These are phyloP conservation scores for Geophilus truncorum DNA, from an alignment of 2,888 invertebrate genomes.

Conservation along the genomic window DNA sequence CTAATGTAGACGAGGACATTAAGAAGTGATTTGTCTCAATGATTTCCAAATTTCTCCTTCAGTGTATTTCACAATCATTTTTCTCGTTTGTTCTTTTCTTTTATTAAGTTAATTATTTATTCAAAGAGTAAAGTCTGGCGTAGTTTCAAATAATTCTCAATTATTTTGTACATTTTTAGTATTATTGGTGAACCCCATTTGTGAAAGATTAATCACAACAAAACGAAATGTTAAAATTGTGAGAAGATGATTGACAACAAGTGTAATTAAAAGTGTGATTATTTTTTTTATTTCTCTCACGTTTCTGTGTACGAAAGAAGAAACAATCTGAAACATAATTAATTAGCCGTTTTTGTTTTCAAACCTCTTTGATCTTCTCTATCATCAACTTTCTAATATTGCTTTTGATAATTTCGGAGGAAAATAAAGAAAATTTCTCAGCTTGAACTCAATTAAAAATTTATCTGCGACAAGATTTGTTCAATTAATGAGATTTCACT, in stretches of 20 bases:
- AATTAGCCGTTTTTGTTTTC: not conserved
- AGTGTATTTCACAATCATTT: not conserved
- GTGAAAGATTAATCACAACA: no score
- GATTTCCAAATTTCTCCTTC: not conserved
- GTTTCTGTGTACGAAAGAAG: not conserved
- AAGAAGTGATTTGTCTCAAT: constrained; percentile 27
- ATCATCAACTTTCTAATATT: not conserved
- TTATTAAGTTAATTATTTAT: not conserved
- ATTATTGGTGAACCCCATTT: no score
- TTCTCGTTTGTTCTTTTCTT: not conserved
- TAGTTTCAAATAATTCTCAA: no score
- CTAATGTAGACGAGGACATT: constrained; percentile 25
- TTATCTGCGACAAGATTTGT: not conserved
- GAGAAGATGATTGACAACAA: not conserved
- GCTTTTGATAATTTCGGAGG: not conserved
- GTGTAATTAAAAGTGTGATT: not conserved
- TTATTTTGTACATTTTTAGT: no score
- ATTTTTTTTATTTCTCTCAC: not conserved
- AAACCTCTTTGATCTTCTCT: not conserved
- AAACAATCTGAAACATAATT: not conserved
- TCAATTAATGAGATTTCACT: not conserved
- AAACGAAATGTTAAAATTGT: no score
- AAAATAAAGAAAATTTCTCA: not conserved
- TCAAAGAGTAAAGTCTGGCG: not conserved
- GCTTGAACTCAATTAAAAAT: constrained; percentile 10